phyloP scores from a whole-genome alignment of 2,113 vertebrate species.

The Gracilinanus agilis region DNA sequence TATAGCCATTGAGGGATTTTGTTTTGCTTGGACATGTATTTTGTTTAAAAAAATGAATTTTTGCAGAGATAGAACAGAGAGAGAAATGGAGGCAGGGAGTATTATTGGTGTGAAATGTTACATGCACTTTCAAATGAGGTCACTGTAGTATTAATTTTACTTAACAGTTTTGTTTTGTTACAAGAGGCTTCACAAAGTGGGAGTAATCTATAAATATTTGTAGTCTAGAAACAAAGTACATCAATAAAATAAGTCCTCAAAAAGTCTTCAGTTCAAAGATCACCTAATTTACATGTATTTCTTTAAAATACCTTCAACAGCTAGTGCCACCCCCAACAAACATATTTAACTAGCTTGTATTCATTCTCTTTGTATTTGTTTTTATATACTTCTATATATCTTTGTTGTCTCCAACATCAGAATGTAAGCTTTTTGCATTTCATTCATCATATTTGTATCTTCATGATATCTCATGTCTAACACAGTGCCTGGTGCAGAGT shows the following conservation, averaged over 20 bases:
- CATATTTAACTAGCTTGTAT: not conserved
- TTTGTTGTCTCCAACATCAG: not conserved
- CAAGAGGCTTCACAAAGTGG: not conserved
- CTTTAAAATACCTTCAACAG: not conserved
- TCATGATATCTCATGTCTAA: not conserved
- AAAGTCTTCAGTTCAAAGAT: not conserved
- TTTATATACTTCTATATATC: not conserved
- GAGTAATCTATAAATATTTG: not conserved
- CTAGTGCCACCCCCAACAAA: not conserved
- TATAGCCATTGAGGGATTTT: not conserved
- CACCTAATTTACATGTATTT: not conserved
- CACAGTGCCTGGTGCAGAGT: not conserved
- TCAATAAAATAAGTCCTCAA: not conserved
- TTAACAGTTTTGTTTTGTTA: not conserved
- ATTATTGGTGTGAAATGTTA: not conserved
- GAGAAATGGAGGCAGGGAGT: not conserved
- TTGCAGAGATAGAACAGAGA: constrained; percentile 34
- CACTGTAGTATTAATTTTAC: not conserved
- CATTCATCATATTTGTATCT: not conserved
- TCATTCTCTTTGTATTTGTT: not conserved
- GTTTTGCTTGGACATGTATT: not conserved
- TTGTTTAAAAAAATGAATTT: constrained; percentile 14
- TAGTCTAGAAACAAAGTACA: not conserved
- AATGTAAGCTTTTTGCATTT: not conserved
- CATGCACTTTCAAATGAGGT: not conserved